Conservation (phyloP, 2,797 vertebrate genomes). For the Sebastolobus altivelis region DNA sequence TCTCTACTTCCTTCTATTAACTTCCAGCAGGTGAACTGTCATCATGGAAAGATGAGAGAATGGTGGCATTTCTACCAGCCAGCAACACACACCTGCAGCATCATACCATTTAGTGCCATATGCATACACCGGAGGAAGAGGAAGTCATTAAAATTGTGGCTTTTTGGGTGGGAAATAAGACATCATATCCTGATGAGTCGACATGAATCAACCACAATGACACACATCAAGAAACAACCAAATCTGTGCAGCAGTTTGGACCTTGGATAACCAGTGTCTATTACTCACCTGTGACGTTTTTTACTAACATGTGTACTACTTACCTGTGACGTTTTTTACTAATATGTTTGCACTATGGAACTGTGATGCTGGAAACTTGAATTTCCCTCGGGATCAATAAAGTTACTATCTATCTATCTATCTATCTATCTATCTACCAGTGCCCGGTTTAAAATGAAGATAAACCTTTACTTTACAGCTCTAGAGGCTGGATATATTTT, state of each 20-base stretch:
- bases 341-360: too few species aligned
- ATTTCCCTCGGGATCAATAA: too few species aligned
- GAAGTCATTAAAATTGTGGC: not conserved
- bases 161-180: not conserved
- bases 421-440: not conserved
- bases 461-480: not conserved
- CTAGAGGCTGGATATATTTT: too few species aligned
- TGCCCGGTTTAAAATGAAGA: not conserved
- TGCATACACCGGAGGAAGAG: not conserved
- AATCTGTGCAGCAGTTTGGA: too few species aligned
- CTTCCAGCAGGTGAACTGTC: not conserved
- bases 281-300: too few species aligned
- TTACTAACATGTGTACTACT: too few species aligned
- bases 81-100: slow-evolving; percentile 1
- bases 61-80: not conserved
- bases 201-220: not conserved
- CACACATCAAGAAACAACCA: not conserved
- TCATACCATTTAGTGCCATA: not conserved
- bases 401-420: too few species aligned
- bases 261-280: not conserved
- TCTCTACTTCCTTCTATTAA: not conserved
- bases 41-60: not conserved
- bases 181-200: not conserved
- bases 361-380: too few species aligned
- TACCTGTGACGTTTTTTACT: too few species aligned